Evolutionary conservation across 2,888 invertebrate species (phyloP).

Genomic region (Leucozona laternaria): DNA sequence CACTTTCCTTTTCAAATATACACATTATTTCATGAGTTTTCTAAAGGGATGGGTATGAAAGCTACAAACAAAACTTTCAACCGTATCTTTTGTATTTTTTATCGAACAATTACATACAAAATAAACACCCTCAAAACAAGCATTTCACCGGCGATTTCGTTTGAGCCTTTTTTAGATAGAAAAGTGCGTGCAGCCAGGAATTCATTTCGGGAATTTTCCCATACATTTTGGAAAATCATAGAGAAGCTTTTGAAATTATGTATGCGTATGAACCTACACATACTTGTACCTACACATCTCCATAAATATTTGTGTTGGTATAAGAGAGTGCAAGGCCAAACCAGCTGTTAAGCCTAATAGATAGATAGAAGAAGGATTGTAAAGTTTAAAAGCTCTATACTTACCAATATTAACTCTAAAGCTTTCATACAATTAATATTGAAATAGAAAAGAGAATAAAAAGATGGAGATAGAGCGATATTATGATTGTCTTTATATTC

Average conservation of each 20-base stretch:
- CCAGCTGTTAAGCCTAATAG: background rate
- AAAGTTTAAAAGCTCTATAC: background rate
- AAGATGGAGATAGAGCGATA: background rate
- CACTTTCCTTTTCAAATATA: conserved; percentile 15
- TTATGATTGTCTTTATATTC: background rate
- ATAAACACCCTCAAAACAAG: background rate
- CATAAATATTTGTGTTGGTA: background rate
- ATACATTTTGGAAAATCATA: background rate
- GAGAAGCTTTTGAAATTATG: background rate
- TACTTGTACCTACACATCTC: too few species aligned
- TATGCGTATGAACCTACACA: too few species aligned
- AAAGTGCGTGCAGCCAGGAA: conserved; percentile 10
- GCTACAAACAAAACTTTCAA: background rate
- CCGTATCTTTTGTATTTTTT: background rate
- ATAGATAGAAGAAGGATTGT: background rate
- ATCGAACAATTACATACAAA: background rate
- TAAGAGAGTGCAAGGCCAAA: background rate
- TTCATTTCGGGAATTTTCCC: background rate
- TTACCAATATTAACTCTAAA: too few species aligned
- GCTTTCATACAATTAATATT: background rate
- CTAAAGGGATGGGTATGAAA: background rate
- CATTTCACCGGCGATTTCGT: conserved; percentile 11
- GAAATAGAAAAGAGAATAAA: background rate
- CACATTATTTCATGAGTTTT: background rate
- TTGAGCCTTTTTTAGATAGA: background rate